Percentiles rank a stretch among this genome's conserved stretches.
phyloP scores from a whole-genome alignment of 1,140 invertebrate species.

The Trigoniulus corallinus region DNA sequence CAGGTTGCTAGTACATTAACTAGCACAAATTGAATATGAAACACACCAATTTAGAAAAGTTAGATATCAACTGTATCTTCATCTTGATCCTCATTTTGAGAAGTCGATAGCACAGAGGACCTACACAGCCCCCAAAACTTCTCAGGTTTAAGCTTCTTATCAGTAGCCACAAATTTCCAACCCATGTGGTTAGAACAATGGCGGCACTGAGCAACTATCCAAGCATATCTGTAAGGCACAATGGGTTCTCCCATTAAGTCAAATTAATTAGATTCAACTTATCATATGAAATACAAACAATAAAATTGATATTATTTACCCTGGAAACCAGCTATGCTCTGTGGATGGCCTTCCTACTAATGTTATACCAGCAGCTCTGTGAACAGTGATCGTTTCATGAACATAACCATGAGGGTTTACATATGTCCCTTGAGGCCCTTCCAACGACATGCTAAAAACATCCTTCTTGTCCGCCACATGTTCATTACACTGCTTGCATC shows the following conservation, averaged over 20 bases:
- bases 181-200: conserved; percentile 51
- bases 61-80: too few relatives aligned
- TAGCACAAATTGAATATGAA: too few relatives aligned
- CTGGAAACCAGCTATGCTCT: conserved; percentile 70
- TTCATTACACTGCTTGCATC: conserved; percentile 42
- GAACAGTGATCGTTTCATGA: conserved; percentile 63
- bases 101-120: conserved; percentile 16
- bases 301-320: conserved; percentile 32
- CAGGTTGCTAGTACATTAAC: too few relatives aligned
- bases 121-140: conserved; percentile 53
- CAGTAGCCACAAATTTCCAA: conserved; percentile 53
- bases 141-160: conserved; percentile 39
- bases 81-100: too few relatives aligned
- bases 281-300: conserved; percentile 3
- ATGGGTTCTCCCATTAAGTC: conserved; percentile 13
- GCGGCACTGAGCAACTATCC: conserved; percentile 53
- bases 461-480: conserved; percentile 45
- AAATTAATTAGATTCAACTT: not conserved
- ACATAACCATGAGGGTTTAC: conserved; percentile 62
- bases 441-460: conserved; percentile 62
- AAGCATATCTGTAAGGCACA: conserved; percentile 52
- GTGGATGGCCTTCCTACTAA: conserved; percentile 40
- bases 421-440: conserved; percentile 62
- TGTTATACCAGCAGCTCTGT: conserved; percentile 38
- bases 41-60: too few relatives aligned